phyloP scores from a whole-genome alignment of 2,888 invertebrate genomes.

The Leucozona laternaria region DNA sequence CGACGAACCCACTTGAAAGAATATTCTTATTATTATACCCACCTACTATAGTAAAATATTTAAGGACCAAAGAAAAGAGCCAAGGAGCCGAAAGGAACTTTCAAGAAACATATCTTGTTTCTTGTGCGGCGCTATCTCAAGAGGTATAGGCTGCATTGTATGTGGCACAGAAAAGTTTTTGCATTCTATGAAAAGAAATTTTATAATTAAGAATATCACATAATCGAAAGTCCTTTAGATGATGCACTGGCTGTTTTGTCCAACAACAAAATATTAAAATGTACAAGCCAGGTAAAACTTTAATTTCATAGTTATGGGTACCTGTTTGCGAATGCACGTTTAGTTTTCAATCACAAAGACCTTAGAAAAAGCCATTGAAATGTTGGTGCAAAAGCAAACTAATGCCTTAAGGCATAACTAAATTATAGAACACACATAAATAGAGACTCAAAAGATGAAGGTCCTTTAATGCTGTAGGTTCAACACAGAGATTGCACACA shows the following conservation, averaged over 20 bases:
- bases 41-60: slow-evolving; percentile 33
- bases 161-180: slow-evolving; percentile 46
- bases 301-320: slow-evolving; percentile 37
- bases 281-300: slow-evolving; percentile 60
- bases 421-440: slow-evolving; percentile 37
- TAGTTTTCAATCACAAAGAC: slow-evolving; percentile 56
- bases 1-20: slow-evolving; percentile 37
- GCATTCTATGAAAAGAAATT: slow-evolving; percentile 43
- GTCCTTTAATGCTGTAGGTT: slow-evolving; percentile 1
- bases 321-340: slow-evolving; percentile 49
- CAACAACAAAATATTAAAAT: slow-evolving; percentile 11
- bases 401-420: slow-evolving; percentile 53
- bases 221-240: slow-evolving; percentile 61
- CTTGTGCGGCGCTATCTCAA: background rate
- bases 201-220: slow-evolving; percentile 71
- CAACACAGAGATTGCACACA: background rate
- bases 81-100: slow-evolving; percentile 39
- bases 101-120: slow-evolving; percentile 51
- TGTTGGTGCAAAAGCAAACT: slow-evolving; percentile 27
- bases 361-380: background rate
- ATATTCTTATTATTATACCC: slow-evolving; percentile 50
- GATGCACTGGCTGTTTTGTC: background rate
- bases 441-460: slow-evolving; percentile 23
- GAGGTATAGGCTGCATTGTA: slow-evolving; percentile 37
- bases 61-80: slow-evolving; percentile 27